Conservation (phyloP, 2,113 vertebrate species). For the Carollia perspicillata region DNA sequence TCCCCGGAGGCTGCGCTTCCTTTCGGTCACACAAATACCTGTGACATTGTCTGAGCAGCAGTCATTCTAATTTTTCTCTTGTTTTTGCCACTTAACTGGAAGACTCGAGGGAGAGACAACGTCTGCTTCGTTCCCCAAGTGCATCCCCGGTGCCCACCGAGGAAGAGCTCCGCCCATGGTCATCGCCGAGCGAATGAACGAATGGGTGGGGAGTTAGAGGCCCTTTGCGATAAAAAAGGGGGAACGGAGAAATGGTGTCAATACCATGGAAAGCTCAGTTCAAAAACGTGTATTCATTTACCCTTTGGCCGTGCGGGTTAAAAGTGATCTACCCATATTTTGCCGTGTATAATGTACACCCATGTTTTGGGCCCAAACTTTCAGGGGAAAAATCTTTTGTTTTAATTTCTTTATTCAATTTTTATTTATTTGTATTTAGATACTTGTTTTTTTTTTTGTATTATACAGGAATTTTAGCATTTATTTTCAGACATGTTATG, state of each 20-base stretch:
- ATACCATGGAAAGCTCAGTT: background rate
- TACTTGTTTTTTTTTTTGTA: no score
- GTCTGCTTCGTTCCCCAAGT: background rate
- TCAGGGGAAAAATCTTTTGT: no score
- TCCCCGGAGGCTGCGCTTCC: fast-evolving
- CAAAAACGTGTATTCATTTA: background rate
- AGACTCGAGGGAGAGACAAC: background rate
- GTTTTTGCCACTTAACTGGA: background rate
- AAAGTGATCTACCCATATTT: background rate
- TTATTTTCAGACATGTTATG: no score
- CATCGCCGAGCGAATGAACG: background rate
- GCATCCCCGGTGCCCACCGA: background rate
- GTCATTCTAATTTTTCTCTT: background rate
- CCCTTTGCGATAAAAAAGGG: background rate
- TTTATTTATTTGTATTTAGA: no score
- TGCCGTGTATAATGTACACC: no score
- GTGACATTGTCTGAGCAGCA: background rate
- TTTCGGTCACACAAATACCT: background rate
- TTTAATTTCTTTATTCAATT: no score
- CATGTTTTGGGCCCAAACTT: no score
- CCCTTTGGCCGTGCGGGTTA: background rate
- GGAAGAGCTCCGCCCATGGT: fast-evolving
- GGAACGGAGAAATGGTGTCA: background rate
- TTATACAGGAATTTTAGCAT: no score
- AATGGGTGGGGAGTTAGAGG: background rate